A percentile compares a stretch with the other conserved stretches of the same genome.
Conservation (phyloP, 2,888 invertebrate species). For the Aphodius granarius region DNA sequence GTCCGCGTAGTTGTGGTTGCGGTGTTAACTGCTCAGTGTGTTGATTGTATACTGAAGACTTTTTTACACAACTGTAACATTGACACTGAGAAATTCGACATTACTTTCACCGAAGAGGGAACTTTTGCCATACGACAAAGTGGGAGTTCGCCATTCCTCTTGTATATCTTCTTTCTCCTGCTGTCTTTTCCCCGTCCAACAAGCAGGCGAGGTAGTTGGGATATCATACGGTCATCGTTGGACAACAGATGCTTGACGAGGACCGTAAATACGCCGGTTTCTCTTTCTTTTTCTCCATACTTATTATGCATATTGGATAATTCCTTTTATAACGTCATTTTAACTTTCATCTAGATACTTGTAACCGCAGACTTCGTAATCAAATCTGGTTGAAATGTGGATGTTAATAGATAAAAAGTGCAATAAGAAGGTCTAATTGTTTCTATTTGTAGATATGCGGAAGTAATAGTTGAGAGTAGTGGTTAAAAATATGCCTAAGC, state of each 20-base stretch:
- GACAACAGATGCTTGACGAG: not conserved
- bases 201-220: not conserved
- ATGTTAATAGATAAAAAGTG: too few species aligned
- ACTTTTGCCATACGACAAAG: constrained; percentile 14
- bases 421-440: not conserved
- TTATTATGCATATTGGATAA: not conserved
- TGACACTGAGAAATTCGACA: constrained; percentile 47
- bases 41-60: not conserved
- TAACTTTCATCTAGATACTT: not conserved
- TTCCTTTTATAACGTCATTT: not conserved
- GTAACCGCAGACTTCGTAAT: not conserved
- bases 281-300: not conserved
- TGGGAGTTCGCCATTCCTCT: not conserved
- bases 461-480: not conserved
- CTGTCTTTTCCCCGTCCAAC: not conserved
- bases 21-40: not conserved
- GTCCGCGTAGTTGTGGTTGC: not conserved
- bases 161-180: constrained; percentile 12
- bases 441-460: not conserved
- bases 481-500: not conserved
- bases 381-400: too few species aligned
- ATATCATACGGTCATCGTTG: not conserved
- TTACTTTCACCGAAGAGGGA: constrained; percentile 47
- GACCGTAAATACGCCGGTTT: not conserved
- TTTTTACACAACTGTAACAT: constrained; percentile 39